Percentiles rank a stretch among this genome's conserved stretches.
These are phyloP conservation scores for Trypoxylus dichotomus DNA, from an alignment of 1,140 invertebrate genomes.

Conservation along the genomic window DNA sequence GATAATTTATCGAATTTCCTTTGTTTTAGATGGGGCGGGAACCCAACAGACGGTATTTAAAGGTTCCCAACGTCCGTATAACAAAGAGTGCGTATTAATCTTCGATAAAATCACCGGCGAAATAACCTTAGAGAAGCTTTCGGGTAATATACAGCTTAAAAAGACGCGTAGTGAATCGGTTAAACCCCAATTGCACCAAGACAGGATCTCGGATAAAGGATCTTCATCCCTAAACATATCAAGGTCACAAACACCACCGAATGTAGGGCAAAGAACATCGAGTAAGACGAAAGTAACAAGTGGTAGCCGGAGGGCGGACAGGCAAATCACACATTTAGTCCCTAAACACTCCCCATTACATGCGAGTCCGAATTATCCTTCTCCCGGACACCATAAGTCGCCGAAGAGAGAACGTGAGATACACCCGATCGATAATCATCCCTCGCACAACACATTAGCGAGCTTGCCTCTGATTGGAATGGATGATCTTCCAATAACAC, in stretches of 20 bases:
- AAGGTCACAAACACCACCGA: slow-evolving; percentile 44
- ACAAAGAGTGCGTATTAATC: slow-evolving; percentile 92
- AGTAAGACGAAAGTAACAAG: slow-evolving; percentile 67
- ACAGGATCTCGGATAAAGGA: slow-evolving; percentile 35
- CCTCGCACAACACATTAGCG: slow-evolving; percentile 61
- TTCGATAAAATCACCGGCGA: slow-evolving; percentile 90
- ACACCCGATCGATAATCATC: not conserved
- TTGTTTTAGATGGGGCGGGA: slow-evolving; percentile 72
- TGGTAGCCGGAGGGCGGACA: slow-evolving; percentile 58
- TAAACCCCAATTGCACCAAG: slow-evolving; percentile 50
- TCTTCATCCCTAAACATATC: slow-evolving; percentile 4
- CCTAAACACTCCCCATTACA: slow-evolving; percentile 59
- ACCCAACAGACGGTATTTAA: slow-evolving; percentile 90
- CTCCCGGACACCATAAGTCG: slow-evolving; percentile 47
- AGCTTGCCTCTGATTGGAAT: slow-evolving; percentile 77
- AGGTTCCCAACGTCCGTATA: slow-evolving; percentile 86
- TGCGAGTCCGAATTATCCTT: slow-evolving; percentile 55
- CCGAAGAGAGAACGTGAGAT: slow-evolving; percentile 36
- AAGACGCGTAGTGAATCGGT: slow-evolving; percentile 76
- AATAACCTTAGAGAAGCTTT: slow-evolving; percentile 88
- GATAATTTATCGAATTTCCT: no score
- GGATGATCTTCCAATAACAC: slow-evolving; percentile 59
- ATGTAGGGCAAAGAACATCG: slow-evolving; percentile 60
- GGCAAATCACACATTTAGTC: slow-evolving; percentile 51
- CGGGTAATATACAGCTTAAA: slow-evolving; percentile 90